A percentile compares a stretch with the other conserved stretches of the same genome.
phyloP scores from a whole-genome alignment of 2,888 invertebrate species.

The Spilosoma lubricipeda region DNA sequence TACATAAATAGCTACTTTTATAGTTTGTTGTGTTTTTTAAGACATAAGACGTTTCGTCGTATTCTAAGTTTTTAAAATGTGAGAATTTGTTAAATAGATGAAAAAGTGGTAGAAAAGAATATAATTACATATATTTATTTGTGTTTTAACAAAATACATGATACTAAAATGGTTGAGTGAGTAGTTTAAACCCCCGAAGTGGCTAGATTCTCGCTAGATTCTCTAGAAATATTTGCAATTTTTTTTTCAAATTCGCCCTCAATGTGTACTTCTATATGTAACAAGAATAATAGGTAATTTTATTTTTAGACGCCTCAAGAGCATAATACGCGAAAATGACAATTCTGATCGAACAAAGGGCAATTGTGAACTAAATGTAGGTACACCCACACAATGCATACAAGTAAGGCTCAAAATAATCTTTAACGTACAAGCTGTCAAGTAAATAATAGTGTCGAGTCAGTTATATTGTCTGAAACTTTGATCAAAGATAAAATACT shows the following conservation, averaged over 20 bases:
- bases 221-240: not conserved
- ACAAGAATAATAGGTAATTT: not conserved
- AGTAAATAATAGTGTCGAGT: not conserved
- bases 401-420: not conserved
- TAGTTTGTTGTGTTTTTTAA: constrained; percentile 28
- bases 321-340: not conserved
- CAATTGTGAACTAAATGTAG: not conserved
- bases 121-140: too few relatives aligned
- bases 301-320: not conserved
- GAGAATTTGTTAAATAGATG: too few relatives aligned
- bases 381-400: not conserved
- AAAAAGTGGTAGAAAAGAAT: not conserved
- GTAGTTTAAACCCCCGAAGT: too few relatives aligned
- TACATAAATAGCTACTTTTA: constrained; percentile 44
- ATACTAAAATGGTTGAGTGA: not conserved
- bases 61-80: not conserved
- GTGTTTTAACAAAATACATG: too few relatives aligned
- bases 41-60: constrained; percentile 12
- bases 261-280: not conserved
- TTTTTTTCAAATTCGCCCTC: not conserved
- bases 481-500: constrained; percentile 1
- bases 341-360: not conserved
- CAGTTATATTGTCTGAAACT: not conserved
- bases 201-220: too few relatives aligned
- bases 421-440: not conserved